Evolutionary conservation across 2,888 invertebrate species (phyloP).

Genomic region (Eupithecia pulchellata): DNA sequence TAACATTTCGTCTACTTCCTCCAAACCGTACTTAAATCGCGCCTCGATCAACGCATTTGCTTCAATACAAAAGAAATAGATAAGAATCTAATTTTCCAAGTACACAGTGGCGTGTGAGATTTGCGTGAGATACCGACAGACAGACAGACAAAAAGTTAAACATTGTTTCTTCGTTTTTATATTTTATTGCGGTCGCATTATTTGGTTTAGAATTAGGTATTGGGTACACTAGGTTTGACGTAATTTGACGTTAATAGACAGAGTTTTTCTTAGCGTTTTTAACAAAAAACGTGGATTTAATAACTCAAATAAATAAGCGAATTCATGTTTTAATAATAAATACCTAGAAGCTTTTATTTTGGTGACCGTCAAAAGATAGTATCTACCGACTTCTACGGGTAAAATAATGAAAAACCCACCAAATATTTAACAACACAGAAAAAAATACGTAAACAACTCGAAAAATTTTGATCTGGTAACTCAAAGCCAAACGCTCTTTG

Average conservation of each 20-base stretch:
- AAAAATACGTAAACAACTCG: neutral
- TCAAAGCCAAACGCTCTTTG: neutral
- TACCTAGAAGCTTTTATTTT: neutral
- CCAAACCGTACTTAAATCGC: conserved; percentile 26
- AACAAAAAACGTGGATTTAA: neutral
- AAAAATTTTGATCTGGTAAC: conserved; percentile 15
- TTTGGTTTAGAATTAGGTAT: conserved; percentile 34
- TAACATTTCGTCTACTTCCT: conserved; percentile 18
- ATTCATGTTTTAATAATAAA: neutral
- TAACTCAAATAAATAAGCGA: too few relatives aligned
- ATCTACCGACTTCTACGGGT: too few relatives aligned
- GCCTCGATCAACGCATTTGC: conserved; percentile 32
- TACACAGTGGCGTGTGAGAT: conserved; percentile 59
- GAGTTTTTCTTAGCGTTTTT: neutral
- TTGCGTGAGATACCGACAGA: conserved; percentile 61
- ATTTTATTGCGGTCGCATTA: conserved; percentile 38
- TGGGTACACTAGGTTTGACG: conserved; percentile 26
- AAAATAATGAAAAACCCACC: neutral
- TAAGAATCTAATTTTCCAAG: conserved; percentile 54
- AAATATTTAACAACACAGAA: neutral
- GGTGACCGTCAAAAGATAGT: neutral
- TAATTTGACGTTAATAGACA: neutral
- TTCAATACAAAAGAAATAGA: conserved; percentile 56
- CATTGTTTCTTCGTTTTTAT: conserved; percentile 50
- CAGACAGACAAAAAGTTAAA: conserved; percentile 51